Percentiles rank a stretch among this genome's conserved stretches.
Conservation (phyloP, 2,888 invertebrate species). For the Macropis europaea region DNA sequence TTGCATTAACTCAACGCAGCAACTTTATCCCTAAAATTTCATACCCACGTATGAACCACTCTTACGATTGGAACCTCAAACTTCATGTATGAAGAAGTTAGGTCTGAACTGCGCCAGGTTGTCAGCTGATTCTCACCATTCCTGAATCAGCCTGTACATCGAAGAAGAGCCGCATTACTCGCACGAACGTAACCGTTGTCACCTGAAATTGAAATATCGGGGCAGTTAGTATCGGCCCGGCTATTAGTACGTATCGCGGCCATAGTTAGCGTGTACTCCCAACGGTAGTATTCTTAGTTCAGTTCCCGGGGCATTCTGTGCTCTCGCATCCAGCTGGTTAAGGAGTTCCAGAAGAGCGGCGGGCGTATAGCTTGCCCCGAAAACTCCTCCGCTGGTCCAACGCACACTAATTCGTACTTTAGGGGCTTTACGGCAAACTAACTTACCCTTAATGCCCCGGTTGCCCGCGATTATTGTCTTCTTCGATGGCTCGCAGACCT, state of each 20-base stretch:
- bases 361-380: slow-evolving; percentile 53
- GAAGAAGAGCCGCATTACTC: not conserved
- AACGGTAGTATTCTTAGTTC: slow-evolving; percentile 66
- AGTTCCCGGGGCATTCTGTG: slow-evolving; percentile 23
- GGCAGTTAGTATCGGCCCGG: slow-evolving; percentile 49
- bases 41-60: too few relatives aligned
- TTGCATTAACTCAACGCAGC: too few relatives aligned
- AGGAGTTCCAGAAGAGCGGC: slow-evolving; percentile 53
- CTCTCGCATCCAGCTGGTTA: slow-evolving; percentile 36
- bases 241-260: slow-evolving; percentile 59
- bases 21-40: too few relatives aligned
- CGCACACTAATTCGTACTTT: slow-evolving; percentile 58
- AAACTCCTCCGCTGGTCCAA: slow-evolving; percentile 39
- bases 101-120: too few relatives aligned
- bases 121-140: too few relatives aligned
- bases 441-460: slow-evolving; percentile 70
- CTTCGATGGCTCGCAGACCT: slow-evolving; percentile 13
- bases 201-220: slow-evolving; percentile 46
- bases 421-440: slow-evolving; percentile 67
- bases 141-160: not conserved
- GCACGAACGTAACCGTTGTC: slow-evolving; percentile 14
- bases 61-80: too few relatives aligned
- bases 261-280: slow-evolving; percentile 60
- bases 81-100: too few relatives aligned
- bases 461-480: slow-evolving; percentile 67